Conservation (phyloP, 2,888 invertebrate species). For the Poecilus cupreus region DNA sequence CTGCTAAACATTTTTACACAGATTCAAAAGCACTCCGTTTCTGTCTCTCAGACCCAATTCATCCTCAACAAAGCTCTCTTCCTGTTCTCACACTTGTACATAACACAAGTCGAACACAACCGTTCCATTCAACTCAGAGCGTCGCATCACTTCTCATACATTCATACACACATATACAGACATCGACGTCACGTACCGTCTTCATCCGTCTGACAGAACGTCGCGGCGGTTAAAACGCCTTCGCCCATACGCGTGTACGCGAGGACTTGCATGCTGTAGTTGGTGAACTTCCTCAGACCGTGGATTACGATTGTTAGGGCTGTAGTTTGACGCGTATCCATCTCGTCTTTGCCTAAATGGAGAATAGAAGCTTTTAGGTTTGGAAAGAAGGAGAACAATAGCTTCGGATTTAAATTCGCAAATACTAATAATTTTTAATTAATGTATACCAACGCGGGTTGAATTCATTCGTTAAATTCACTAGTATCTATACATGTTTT, state of each 20-base stretch:
- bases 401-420: too few species aligned
- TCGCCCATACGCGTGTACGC: conserved; percentile 88
- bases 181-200: conserved; percentile 75
- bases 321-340: conserved; percentile 80
- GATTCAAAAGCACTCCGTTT: background rate
- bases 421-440: too few species aligned
- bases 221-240: conserved; percentile 80
- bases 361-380: conserved; percentile 59
- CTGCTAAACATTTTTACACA: background rate
- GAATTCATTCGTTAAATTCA: too few species aligned
- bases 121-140: background rate
- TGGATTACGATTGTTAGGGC: conserved; percentile 82
- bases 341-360: conserved; percentile 74
- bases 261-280: conserved; percentile 87
- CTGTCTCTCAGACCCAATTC: background rate
- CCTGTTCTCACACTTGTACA: conserved; percentile 5
- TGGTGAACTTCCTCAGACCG: conserved; percentile 84
- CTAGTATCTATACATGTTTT: too few species aligned
- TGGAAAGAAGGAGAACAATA: background rate
- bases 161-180: background rate
- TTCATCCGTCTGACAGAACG: conserved; percentile 85
- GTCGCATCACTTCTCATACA: background rate
- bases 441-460: too few species aligned
- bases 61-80: background rate
- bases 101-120: background rate